Evolutionary conservation across 92 coral and sea anemone species (phyloP).

Genomic region (Siderastrea radians): DNA sequence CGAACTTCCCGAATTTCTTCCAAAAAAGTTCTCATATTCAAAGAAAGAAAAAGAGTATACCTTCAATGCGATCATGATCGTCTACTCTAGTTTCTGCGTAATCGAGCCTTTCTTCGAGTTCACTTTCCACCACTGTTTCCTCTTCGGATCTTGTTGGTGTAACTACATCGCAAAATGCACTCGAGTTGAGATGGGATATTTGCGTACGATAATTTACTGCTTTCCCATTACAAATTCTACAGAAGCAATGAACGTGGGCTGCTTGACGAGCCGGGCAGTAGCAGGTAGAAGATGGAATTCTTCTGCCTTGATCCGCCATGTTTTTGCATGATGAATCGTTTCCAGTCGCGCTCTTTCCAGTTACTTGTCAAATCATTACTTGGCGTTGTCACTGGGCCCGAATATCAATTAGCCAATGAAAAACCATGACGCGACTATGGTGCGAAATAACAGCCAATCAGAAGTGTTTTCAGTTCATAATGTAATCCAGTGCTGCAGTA

Average conservation of each 20-base stretch:
- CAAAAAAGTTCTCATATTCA: background rate
- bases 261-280: slow-evolving; percentile 50
- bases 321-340: slow-evolving; percentile 42
- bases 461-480: slow-evolving; percentile 39
- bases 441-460: slow-evolving; percentile 54
- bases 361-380: slow-evolving; percentile 26
- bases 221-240: slow-evolving; percentile 44
- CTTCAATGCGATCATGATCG: slow-evolving; percentile 10
- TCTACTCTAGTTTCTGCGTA: slow-evolving; percentile 12
- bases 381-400: slow-evolving; percentile 62
- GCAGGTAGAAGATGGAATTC: slow-evolving; percentile 28
- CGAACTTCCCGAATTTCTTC: background rate
- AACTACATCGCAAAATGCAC: slow-evolving; percentile 46
- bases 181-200: slow-evolving; percentile 57
- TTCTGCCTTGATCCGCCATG: slow-evolving; percentile 31
- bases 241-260: slow-evolving; percentile 60
- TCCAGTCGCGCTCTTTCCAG: slow-evolving; percentile 35
- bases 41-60: background rate
- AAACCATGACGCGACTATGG: slow-evolving; percentile 28
- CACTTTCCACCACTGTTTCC: slow-evolving; percentile 49
- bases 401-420: slow-evolving; percentile 29
- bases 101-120: slow-evolving; percentile 17
- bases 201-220: slow-evolving; percentile 66
- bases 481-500: slow-evolving; percentile 52
- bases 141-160: slow-evolving; percentile 31